Conservation (phyloP, 2,888 invertebrate species). For the Drosophila robusta region DNA sequence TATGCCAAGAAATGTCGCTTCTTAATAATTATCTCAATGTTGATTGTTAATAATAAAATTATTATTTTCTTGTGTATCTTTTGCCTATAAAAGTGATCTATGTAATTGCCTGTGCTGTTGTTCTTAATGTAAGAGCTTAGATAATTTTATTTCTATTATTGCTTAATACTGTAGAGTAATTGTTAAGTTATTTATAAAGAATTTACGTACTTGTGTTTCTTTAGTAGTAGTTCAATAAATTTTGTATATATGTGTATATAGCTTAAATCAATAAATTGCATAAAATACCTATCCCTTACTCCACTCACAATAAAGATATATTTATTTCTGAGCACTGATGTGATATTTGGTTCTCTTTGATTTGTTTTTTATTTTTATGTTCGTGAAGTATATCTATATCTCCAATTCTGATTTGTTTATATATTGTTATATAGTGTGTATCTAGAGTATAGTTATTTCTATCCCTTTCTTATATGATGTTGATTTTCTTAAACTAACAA, state of each 20-base stretch:
- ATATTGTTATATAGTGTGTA: not conserved
- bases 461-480: not conserved
- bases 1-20: constrained; percentile 34
- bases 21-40: constrained; percentile 28
- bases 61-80: constrained; percentile 4
- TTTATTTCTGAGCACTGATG: not conserved
- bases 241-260: constrained; percentile 36
- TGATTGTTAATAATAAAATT: constrained; percentile 36
- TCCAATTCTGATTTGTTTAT: not conserved
- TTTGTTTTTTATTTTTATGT: constrained; percentile 36
- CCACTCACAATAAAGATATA: constrained; percentile 38
- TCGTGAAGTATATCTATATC: not conserved
- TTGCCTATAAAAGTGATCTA: constrained; percentile 8
- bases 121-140: constrained; percentile 1
- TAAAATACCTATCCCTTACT: not conserved
- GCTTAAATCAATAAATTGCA: constrained; percentile 25
- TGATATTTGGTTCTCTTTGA: constrained; percentile 5
- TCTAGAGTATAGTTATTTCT: constrained; percentile 1
- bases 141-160: constrained; percentile 14
- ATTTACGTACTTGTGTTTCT: constrained; percentile 28
- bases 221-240: constrained; percentile 29
- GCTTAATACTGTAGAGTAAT: not conserved
- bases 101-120: constrained; percentile 3
- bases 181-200: constrained; percentile 43
- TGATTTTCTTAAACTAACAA: constrained; percentile 12